Evolutionary conservation across 2,797 vertebrate genomes (phyloP).

Genomic region (Acropternis orthonyx): DNA sequence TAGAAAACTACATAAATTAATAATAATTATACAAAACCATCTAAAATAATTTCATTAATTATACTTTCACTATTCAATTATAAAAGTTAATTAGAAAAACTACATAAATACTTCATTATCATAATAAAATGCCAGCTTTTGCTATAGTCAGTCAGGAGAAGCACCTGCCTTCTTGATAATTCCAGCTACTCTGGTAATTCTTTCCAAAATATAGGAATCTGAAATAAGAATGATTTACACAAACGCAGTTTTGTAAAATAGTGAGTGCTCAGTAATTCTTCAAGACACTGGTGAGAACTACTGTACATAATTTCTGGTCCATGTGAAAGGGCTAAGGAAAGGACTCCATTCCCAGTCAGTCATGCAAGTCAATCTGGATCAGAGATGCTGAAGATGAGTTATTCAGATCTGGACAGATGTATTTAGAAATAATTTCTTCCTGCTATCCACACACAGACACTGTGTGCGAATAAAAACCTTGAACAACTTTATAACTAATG

Average conservation of each 20-base stretch:
- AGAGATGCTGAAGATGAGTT: not conserved
- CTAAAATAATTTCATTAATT: not conserved
- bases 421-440: not conserved
- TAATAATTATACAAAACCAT: not conserved
- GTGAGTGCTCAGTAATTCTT: not conserved
- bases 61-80: not conserved
- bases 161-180: not conserved
- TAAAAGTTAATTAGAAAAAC: not conserved
- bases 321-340: not conserved
- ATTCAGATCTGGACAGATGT: not conserved
- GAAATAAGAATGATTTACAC: not conserved
- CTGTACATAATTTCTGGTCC: not conserved
- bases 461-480: not conserved
- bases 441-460: not conserved
- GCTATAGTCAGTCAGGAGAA: not conserved
- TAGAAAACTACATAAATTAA: not conserved
- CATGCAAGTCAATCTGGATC: not conserved
- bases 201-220: not conserved
- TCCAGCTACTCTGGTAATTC: not conserved
- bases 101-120: not conserved
- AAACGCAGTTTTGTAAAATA: not conserved
- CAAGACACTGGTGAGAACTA: not conserved
- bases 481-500: not conserved
- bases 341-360: not conserved
- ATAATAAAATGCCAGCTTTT: not conserved